phyloP scores from a whole-genome alignment of 2,113 vertebrate genomes.

The Halichoerus grypus region DNA sequence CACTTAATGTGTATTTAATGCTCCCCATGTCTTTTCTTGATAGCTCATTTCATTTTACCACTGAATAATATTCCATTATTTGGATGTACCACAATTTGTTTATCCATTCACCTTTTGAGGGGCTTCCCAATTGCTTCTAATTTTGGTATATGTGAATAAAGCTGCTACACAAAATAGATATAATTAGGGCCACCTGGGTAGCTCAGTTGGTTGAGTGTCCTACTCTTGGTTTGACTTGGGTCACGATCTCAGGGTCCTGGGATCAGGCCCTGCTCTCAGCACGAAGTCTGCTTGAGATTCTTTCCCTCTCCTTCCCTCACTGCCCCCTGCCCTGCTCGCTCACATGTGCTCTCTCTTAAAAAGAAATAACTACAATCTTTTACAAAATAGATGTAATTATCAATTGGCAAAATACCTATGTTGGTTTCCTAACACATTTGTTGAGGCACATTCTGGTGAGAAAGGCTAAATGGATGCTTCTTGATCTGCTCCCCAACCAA shows the following conservation, averaged over 20 bases:
- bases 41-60: neutral
- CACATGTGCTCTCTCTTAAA: neutral
- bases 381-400: neutral
- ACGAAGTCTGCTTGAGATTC: neutral
- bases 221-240: too few species aligned
- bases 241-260: too few species aligned
- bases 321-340: too few species aligned
- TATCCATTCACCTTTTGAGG: neutral
- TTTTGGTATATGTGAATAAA: neutral
- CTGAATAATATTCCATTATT: neutral
- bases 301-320: neutral
- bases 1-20: neutral
- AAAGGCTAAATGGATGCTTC: neutral
- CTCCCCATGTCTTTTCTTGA: neutral
- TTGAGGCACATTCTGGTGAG: neutral
- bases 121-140: neutral
- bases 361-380: neutral
- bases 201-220: too few species aligned
- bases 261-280: too few species aligned
- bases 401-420: neutral
- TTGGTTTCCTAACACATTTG: too few species aligned
- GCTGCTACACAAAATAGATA: neutral
- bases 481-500: neutral
- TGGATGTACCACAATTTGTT: neutral
- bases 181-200: neutral